Base-by-base conservation (phyloP, 1,140 invertebrate genomes). In the Mamestra configurata region DNA sequence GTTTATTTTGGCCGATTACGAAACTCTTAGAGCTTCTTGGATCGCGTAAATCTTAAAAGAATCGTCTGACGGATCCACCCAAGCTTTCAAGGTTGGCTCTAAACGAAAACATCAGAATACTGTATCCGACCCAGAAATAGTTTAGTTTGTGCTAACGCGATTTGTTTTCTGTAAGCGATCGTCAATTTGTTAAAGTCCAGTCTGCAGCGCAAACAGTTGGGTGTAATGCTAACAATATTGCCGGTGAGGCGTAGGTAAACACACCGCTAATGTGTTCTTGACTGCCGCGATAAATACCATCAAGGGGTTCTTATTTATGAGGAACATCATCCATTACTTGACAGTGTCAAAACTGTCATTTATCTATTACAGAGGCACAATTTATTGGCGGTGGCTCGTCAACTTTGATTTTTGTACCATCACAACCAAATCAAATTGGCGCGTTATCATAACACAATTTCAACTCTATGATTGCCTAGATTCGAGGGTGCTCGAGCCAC, bases 1-100 rank as follows among this genome's bases (percentile, higher is more conserved):
- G 91, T 92, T 93, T 94, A 94, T 94, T 94, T 93, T 92, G 82
- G 87, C 84, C 87, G 90, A 90, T 94, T 94, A 92, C 92, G 90
- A 93, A 92, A 94, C 86, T 83, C 89, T 87, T 87, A 89, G 87
- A 87, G 83, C 80, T 82, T 82, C 82, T 89, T 80, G 83, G 86
- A 88, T 87, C 81, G 77, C 77, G 91, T 93, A 90, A 90, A 93
- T 93, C 88, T 92, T 79, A 61, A 88, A 89, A 92, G 90, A 93
- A 90, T 89, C 90, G 82, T 59, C 86, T 86, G 86, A 89, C 85
- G 71, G 85, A 88, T 89, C 80, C 85, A 86, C 82, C 79, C 72
- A 81, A 77, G 81, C 81, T 86, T 40, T 86, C 92, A 94, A 94
- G 93, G 93, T 91, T 89, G 86, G 70, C 24, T 55, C 82, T 59